Evolutionary conservation across 2,113 vertebrate genomes (phyloP), one percentile per base, ranked within the genome.

Genomic region (Dromaius novaehollandiae): DNA sequence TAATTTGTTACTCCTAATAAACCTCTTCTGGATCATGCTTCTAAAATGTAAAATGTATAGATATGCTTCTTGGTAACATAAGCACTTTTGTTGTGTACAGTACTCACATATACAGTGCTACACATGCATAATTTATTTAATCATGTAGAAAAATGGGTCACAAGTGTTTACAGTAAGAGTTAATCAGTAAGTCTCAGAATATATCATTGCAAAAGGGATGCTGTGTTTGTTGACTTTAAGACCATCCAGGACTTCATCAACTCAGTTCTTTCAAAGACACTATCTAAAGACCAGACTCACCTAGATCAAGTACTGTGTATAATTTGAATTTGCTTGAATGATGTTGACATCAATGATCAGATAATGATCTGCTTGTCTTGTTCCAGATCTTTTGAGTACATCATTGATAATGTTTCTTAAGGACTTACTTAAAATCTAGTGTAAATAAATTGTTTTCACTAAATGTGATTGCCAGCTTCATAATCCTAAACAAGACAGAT

Each of bases 211-310:
- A 68, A 79, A 75, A 87, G 11, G 15, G 12, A 73, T 86, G 75
- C 22, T 76, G 30, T 58, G 60, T 90, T 93, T 94, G 46, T 86
- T 94, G 79, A 82, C 71, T 95, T 88, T 88, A 79, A 74, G 80
- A 83, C 15, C 1, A 0, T 86, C 69, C 60, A 95, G 40, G 17
- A 91, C n/a, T 80, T 85, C 24, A 94, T 89, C 82, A 82, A 56
- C 42, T 91, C 74, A 36, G 48, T 71, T 94, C n/a, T 91, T 82
- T 87, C 82, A 73, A 74, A 88, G 44, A 85, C 85, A 50, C 2
- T 90, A 46, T 86, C 55, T 91, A 36, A 78, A 75, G 42, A 95
- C 40, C 42, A 71, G 64, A 38, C 24, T 80, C 28, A 70, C 32
- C 30, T 63, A 55, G 55, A 91, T 76, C 3, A 86, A 80, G 56